Percentiles rank a stretch among this genome's conserved stretches.
Conservation (phyloP, 1,140 invertebrate genomes). For the Drosophila albomicans region DNA sequence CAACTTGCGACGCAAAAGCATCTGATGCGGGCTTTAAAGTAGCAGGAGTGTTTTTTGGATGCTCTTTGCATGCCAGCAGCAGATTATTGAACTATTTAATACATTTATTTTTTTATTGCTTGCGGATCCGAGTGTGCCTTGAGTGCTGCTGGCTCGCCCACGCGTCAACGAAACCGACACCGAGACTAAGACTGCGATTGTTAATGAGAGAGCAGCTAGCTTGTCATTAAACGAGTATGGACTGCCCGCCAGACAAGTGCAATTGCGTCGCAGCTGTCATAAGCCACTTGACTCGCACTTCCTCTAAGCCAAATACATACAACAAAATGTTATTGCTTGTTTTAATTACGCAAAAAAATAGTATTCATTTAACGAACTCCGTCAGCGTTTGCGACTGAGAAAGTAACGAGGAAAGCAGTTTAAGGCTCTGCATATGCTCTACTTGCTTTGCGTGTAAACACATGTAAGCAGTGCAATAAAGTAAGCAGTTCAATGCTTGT, state of each 20-base stretch:
- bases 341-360: conserved; percentile 1
- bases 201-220: neutral
- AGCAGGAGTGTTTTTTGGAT: conserved; percentile 40
- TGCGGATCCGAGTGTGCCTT: conserved; percentile 19
- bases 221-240: conserved; percentile 12
- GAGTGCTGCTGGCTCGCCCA: conserved; percentile 28
- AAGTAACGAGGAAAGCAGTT: neutral
- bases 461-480: neutral
- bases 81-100: conserved; percentile 36
- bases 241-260: conserved; percentile 19
- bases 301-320: conserved; percentile 4
- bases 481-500: neutral
- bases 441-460: neutral
- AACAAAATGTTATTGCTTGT: neutral
- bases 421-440: neutral
- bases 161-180: neutral
- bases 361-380: neutral
- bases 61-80: conserved; percentile 33
- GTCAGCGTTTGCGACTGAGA: neutral
- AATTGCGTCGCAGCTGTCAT: conserved; percentile 38
- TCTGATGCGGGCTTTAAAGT: conserved; percentile 24
- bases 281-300: conserved; percentile 42
- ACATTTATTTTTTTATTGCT: conserved; percentile 25
- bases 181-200: neutral
- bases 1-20: conserved; percentile 49